Conservation (phyloP, 2,797 vertebrate species). For the Sciurus carolinensis region DNA sequence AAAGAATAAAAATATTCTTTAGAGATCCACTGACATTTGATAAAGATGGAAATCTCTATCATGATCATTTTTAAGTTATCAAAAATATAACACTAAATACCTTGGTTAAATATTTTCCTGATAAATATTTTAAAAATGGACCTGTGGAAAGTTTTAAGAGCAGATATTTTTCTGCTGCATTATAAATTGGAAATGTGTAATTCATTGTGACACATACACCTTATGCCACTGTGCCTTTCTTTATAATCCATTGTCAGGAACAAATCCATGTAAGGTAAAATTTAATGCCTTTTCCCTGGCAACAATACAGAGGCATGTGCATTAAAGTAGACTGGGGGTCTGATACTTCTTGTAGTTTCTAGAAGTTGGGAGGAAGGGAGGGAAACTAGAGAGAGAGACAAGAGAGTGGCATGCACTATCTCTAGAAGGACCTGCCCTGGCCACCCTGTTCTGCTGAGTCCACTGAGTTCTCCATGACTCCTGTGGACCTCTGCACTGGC, state of each 20-base stretch:
- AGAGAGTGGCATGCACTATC: neutral
- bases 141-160: neutral
- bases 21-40: conserved; percentile 25
- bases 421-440: neutral
- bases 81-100: conserved; percentile 17
- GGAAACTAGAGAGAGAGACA: neutral
- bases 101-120: neutral
- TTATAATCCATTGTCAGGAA: neutral
- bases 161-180: neutral
- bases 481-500: neutral
- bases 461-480: neutral
- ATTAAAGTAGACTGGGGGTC: neutral
- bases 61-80: neutral
- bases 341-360: neutral
- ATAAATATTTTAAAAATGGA: neutral
- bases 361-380: neutral
- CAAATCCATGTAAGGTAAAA: neutral
- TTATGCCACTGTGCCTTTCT: neutral
- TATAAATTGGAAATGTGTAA: conserved; percentile 33
- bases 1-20: neutral
- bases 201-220: neutral
- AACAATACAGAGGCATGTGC: neutral
- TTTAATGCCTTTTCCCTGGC: neutral
- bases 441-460: neutral
- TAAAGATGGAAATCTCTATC: neutral